A percentile compares a stretch with the other conserved stretches of the same genome.
Conservation (phyloP, 2,888 invertebrate species). For the Tinea pellionella region DNA sequence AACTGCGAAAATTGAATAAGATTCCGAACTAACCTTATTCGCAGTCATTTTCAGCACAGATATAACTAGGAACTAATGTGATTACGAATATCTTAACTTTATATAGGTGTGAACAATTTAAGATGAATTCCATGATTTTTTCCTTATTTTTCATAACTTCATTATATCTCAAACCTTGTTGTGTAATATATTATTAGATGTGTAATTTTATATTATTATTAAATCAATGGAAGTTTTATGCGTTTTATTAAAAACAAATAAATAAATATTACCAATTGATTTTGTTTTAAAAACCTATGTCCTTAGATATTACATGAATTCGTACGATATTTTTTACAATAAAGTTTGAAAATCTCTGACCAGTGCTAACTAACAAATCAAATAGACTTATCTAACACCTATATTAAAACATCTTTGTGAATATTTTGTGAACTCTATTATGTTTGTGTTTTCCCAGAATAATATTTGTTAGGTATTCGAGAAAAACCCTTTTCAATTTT, state of each 20-base stretch:
- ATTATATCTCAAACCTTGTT: background rate
- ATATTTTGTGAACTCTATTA: background rate
- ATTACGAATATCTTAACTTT: background rate
- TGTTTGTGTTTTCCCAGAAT: too few relatives aligned
- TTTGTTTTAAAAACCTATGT: background rate
- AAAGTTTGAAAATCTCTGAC: background rate
- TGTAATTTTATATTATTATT: background rate
- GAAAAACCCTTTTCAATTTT: background rate
- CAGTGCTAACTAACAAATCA: background rate
- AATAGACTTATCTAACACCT: background rate
- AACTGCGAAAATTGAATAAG: background rate
- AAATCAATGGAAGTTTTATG: background rate
- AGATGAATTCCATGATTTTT: background rate
- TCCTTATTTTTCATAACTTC: background rate
- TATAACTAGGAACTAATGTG: background rate
- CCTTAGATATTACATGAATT: too few relatives aligned
- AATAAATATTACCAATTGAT: background rate
- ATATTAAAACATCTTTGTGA: background rate
- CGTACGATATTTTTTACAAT: background rate
- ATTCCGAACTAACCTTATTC: background rate
- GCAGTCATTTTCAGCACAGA: background rate
- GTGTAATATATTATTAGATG: background rate
- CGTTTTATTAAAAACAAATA: background rate
- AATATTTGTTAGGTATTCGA: background rate
- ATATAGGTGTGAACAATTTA: conserved; percentile 7